These are phyloP conservation scores for Lapara coniferarum DNA, from an alignment of 2,888 invertebrate genomes.

Conservation along the genomic window DNA sequence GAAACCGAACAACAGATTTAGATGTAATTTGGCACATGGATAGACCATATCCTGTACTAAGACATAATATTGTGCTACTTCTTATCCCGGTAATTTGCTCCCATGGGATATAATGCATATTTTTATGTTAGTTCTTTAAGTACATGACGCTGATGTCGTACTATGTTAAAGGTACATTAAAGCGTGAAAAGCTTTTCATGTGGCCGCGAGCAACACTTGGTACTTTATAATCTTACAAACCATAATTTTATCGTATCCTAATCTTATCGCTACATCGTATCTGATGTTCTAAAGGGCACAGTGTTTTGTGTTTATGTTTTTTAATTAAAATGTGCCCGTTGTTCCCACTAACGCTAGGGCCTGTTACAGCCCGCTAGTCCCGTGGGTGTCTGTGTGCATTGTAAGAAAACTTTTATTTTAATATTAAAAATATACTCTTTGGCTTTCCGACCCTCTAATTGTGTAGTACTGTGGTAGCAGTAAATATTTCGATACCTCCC, in stretches of 20 bases:
- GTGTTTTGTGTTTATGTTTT: constrained; percentile 27
- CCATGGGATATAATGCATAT: too few species aligned
- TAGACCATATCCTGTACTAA: too few species aligned
- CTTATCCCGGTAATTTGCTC: too few species aligned
- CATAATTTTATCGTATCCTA: background rate
- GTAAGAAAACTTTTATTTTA: constrained; percentile 22
- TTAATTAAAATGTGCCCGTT: constrained; percentile 30
- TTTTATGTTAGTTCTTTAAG: too few species aligned
- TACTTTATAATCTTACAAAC: background rate
- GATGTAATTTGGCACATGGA: too few species aligned
- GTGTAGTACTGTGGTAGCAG: background rate
- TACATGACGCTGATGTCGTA: too few species aligned
- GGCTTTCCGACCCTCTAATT: background rate
- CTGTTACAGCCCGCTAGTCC: background rate
- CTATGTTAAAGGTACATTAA: too few species aligned
- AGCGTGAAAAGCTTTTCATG: background rate
- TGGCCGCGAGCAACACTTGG: background rate
- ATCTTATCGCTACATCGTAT: constrained; percentile 3
- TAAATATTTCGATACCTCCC: too few species aligned
- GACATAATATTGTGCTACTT: too few species aligned
- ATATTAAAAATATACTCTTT: constrained; percentile 21
- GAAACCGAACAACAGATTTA: too few species aligned
- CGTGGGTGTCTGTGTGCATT: constrained; percentile 13
- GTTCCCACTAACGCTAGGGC: constrained; percentile 14
- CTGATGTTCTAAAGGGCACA: constrained; percentile 1